These are phyloP conservation scores for Netelia melanura DNA, from an alignment of 2,888 invertebrate genomes.

Conservation along the genomic window DNA sequence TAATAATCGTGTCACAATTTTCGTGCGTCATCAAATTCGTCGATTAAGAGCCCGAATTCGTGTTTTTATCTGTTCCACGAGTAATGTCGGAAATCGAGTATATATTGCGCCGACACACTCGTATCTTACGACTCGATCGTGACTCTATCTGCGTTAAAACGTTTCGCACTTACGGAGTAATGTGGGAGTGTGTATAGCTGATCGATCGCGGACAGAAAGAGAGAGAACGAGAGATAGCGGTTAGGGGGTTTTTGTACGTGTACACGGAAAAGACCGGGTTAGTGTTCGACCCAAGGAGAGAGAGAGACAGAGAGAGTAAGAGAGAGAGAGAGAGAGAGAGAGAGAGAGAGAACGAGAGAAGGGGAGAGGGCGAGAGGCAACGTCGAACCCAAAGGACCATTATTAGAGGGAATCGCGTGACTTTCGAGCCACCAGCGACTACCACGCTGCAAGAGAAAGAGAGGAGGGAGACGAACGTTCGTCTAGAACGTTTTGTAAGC, in stretches of 20 bases:
- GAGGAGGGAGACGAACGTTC: constrained; percentile 36
- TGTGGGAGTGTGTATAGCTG: constrained; percentile 19
- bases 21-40: too few relatives aligned
- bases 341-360: constrained; percentile 16
- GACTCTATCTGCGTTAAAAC: constrained; percentile 15
- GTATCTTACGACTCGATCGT: constrained; percentile 14
- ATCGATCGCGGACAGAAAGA: constrained; percentile 42
- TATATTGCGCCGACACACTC: neutral
- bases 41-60: too few relatives aligned
- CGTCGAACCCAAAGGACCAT: constrained; percentile 56
- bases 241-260: constrained; percentile 31
- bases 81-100: neutral
- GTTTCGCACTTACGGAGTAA: constrained; percentile 34
- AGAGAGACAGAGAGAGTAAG: neutral
- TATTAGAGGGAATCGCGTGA: constrained; percentile 69
- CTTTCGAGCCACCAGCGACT: constrained; percentile 65
- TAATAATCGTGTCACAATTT: too few relatives aligned
- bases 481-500: constrained; percentile 69
- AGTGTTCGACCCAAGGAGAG: too few relatives aligned
- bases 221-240: neutral
- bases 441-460: constrained; percentile 9
- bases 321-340: neutral
- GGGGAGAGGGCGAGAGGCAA: constrained; percentile 19
- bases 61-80: too few relatives aligned
- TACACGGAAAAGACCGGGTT: neutral